These are phyloP conservation scores for Takifugu ocellatus DNA, from an alignment of 2,797 vertebrate genomes.

Conservation along the genomic window DNA sequence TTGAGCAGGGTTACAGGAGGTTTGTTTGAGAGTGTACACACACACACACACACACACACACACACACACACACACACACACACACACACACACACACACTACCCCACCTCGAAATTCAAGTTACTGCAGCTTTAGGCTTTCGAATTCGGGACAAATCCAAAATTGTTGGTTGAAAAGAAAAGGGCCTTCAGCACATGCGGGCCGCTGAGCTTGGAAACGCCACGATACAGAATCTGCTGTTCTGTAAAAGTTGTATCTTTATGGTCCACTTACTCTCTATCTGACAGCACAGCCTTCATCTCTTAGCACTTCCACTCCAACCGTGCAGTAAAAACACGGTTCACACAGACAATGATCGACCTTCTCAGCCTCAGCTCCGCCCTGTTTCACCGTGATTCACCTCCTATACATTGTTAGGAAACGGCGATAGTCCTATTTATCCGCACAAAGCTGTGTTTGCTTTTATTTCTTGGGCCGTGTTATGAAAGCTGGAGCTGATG, in stretches of 20 bases:
- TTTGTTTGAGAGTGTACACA: constrained; percentile 1
- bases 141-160: too few relatives aligned
- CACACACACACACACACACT: too few relatives aligned
- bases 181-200: too few relatives aligned
- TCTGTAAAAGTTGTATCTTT: constrained; percentile 39
- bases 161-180: too few relatives aligned
- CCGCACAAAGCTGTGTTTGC: constrained; percentile 35
- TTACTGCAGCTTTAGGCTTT: too few relatives aligned
- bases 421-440: constrained; percentile 44
- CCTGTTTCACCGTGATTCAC: constrained; percentile 42
- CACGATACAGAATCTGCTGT: constrained; percentile 4
- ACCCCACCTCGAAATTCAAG: too few relatives aligned
- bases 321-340: too few relatives aligned
- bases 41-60: too few relatives aligned
- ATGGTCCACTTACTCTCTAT: constrained; percentile 39
- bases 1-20: background rate
- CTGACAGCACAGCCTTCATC: constrained; percentile 13
- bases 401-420: constrained; percentile 45
- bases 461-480: constrained; percentile 34
- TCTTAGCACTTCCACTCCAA: too few relatives aligned
- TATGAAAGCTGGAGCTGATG: constrained; percentile 42
- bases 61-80: too few relatives aligned
- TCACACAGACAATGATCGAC: constrained; percentile 34
- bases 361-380: constrained; percentile 43
- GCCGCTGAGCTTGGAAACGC: too few relatives aligned